phyloP scores from a whole-genome alignment of 2,797 vertebrate genomes.

The Podargus strigoides region DNA sequence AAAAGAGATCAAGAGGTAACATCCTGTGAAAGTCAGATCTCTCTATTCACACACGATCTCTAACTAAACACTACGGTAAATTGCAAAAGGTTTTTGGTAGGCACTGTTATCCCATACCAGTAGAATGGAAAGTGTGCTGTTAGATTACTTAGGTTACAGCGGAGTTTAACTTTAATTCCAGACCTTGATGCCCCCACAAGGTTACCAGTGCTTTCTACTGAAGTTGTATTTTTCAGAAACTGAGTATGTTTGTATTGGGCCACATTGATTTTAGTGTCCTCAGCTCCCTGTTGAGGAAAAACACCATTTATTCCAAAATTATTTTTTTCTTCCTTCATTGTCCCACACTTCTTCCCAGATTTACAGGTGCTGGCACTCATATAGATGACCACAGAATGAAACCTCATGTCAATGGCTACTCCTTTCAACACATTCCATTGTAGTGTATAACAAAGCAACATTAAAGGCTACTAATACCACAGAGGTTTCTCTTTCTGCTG shows the following conservation, averaged over 20 bases:
- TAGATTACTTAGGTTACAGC: neutral
- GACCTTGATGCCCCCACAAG: conserved; percentile 1
- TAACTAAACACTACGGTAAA: neutral
- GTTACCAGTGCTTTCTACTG: neutral
- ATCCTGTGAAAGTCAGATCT: neutral
- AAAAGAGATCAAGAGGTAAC: neutral
- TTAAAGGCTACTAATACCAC: neutral
- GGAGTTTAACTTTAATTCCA: neutral
- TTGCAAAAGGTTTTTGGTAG: neutral
- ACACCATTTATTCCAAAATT: neutral
- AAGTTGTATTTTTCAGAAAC: neutral
- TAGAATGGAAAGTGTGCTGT: neutral
- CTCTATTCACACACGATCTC: neutral
- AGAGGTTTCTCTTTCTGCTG: neutral
- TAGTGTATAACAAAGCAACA: neutral
- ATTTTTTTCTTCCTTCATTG: neutral
- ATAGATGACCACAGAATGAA: neutral
- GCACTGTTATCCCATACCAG: neutral
- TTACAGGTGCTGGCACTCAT: neutral
- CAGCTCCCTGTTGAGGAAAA: neutral
- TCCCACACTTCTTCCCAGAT: neutral
- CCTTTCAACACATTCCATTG: neutral
- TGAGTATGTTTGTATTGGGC: neutral
- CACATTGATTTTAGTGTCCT: neutral
- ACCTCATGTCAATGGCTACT: neutral